Percentiles rank a stretch among this genome's conserved stretches.
phyloP scores from a whole-genome alignment of 2,797 vertebrate genomes.

The Monodelphis domestica region DNA sequence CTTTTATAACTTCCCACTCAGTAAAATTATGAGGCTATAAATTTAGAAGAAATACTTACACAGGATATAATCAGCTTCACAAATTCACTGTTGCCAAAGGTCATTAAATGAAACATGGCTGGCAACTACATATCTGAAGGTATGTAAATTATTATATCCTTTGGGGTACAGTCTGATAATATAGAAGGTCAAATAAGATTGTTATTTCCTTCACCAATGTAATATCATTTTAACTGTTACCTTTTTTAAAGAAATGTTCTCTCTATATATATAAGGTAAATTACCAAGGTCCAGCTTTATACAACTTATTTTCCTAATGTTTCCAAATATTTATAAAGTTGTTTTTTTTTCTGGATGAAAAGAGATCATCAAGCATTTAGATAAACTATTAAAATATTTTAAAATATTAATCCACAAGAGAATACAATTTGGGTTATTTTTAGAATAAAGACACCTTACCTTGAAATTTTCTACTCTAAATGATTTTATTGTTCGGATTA shows the following conservation, averaged over 20 bases:
- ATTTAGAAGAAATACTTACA: not conserved
- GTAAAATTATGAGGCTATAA: not conserved
- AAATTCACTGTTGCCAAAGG: not conserved
- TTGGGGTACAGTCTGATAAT: not conserved
- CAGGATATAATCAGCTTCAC: not conserved
- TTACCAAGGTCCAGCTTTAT: not conserved
- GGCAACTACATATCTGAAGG: not conserved
- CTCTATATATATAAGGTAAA: not conserved
- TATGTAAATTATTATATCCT: not conserved
- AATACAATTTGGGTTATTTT: not conserved
- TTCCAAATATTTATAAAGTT: not conserved
- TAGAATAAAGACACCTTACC: not conserved
- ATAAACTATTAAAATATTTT: not conserved
- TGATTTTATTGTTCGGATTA: not conserved
- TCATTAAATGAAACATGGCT: slow-evolving; percentile 1
- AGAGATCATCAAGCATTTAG: not conserved
- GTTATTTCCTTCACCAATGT: not conserved
- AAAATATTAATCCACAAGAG: not conserved
- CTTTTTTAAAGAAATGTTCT: not conserved
- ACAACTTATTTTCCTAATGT: not conserved
- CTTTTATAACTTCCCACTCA: slow-evolving; percentile 1
- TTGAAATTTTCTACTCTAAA: not conserved
- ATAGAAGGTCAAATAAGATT: not conserved
- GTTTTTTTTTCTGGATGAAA: not conserved
- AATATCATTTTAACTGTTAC: not conserved